These are phyloP conservation scores for Lontra canadensis DNA, from an alignment of 2,113 vertebrate species.

Conservation along the genomic window DNA sequence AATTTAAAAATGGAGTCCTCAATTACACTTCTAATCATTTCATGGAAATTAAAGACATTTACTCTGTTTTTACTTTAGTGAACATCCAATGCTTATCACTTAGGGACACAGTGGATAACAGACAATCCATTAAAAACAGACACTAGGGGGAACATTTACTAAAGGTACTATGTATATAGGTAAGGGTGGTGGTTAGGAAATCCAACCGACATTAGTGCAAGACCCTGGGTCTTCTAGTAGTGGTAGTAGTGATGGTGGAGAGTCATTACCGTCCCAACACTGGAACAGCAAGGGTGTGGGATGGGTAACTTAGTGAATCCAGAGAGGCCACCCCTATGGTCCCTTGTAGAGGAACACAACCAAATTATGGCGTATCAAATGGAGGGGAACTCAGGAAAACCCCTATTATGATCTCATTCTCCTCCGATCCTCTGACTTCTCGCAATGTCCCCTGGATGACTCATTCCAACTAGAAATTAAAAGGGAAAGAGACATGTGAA, in stretches of 20 bases:
- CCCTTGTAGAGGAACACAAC: neutral
- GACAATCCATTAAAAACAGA: neutral
- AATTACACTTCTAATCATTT: neutral
- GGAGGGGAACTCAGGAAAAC: neutral
- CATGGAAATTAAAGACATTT: neutral
- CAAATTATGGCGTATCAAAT: neutral
- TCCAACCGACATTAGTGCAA: neutral
- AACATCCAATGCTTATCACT: neutral
- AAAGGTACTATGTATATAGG: neutral
- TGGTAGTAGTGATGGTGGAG: neutral
- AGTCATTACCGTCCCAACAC: too few relatives aligned
- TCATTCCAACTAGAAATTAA: neutral
- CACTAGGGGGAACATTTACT: neutral
- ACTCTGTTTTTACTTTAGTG: neutral
- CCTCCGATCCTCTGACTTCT: neutral
- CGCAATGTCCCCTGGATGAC: neutral
- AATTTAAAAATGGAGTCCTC: neutral
- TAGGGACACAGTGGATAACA: neutral
- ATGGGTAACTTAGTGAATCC: neutral
- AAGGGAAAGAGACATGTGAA: neutral
- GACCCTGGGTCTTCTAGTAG: neutral
- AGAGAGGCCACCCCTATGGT: neutral
- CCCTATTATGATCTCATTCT: neutral
- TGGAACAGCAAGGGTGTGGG: neutral
- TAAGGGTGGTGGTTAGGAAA: neutral